Base-by-base conservation (phyloP, 2,888 invertebrate species). In the Pogonocherus hispidulus region DNA sequence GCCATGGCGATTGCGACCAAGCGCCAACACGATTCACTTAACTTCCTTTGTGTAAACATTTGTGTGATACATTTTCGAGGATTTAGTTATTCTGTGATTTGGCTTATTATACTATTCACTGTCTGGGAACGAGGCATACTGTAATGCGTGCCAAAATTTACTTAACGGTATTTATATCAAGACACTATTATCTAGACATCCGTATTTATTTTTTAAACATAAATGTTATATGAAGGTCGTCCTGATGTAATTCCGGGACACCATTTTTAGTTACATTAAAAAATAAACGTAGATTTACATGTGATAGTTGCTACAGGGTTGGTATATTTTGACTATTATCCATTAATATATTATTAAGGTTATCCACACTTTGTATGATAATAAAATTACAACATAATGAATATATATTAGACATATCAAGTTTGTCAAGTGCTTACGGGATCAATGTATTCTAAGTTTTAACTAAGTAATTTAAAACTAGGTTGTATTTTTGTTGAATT, bases 401-500 rank as follows among this genome's bases (percentile, higher is more conserved):
- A n/a, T n/a, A n/a, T n/a, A n/a, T n/a, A n/a, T n/a, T n/a, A n/a
- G n/a, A n/a, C n/a, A n/a, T n/a, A n/a, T n/a, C n/a, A n/a, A n/a
- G n/a, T n/a, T n/a, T n/a, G n/a, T n/a, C n/a, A n/a, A n/a, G n/a
- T n/a, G n/a, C n/a, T n/a, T n/a, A n/a, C n/a, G n/a, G n/a, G n/a
- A n/a, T n/a, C n/a, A n/a, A n/a, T n/a, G n/a, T n/a, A n/a, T n/a
- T n/a, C n/a, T n/a, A n/a, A n/a, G n/a, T 27, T 27, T 41, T 16
- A 41, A 41, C 14, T 41, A 16, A 41, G 14, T 41, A 41, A 41
- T 14, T n/a, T 14, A 14, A 16, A 41, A 4, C 41, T 14, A n/a
- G 41, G n/a, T 3, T 41, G 41, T 85, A 8, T 35, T 18, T 32
- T 54, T 5, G n/a, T 16, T 2, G 4, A n/a, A 16, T 51, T 23